Conservation (phyloP, 2,797 vertebrate species). For the Aldrovandia affinis region DNA sequence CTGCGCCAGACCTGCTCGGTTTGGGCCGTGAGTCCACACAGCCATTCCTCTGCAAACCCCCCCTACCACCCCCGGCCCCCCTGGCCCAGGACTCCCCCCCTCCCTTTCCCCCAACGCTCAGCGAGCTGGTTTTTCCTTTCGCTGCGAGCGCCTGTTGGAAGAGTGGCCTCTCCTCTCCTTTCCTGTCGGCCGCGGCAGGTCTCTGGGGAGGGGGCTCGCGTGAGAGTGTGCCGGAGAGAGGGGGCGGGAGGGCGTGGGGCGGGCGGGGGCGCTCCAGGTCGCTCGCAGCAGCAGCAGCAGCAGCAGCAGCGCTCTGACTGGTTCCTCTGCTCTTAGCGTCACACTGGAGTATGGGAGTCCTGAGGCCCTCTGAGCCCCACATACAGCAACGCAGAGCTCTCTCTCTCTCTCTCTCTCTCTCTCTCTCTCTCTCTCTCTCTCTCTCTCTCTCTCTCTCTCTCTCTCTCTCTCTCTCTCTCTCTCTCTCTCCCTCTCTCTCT, state of each 20-base stretch:
- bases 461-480: too few relatives aligned
- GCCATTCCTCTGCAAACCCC: background rate
- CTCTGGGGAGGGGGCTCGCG: slow-evolving; percentile 50
- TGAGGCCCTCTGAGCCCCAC: background rate
- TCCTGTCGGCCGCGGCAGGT: slow-evolving; percentile 46
- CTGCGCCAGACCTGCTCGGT: background rate
- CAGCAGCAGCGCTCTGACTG: too few relatives aligned
- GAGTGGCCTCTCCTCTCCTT: slow-evolving; percentile 45
- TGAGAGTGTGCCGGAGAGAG: slow-evolving; percentile 34
- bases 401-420: too few relatives aligned
- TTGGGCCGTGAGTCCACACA: too few relatives aligned
- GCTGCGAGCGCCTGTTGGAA: slow-evolving; percentile 43
- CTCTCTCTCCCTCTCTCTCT: too few relatives aligned
- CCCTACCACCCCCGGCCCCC: background rate
- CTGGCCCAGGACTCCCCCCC: background rate
- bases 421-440: too few relatives aligned
- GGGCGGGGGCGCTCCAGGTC: slow-evolving; percentile 48
- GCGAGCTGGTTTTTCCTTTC: too few relatives aligned
- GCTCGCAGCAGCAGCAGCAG: slow-evolving; percentile 1
- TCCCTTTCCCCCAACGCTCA: background rate
- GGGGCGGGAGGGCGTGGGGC: slow-evolving; percentile 30
- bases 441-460: too few relatives aligned
- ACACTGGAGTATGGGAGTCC: background rate
- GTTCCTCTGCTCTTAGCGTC: too few relatives aligned
- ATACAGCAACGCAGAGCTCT: background rate